phyloP scores from a whole-genome alignment of 2,888 invertebrate species.

The Tetragonisca angustula region DNA sequence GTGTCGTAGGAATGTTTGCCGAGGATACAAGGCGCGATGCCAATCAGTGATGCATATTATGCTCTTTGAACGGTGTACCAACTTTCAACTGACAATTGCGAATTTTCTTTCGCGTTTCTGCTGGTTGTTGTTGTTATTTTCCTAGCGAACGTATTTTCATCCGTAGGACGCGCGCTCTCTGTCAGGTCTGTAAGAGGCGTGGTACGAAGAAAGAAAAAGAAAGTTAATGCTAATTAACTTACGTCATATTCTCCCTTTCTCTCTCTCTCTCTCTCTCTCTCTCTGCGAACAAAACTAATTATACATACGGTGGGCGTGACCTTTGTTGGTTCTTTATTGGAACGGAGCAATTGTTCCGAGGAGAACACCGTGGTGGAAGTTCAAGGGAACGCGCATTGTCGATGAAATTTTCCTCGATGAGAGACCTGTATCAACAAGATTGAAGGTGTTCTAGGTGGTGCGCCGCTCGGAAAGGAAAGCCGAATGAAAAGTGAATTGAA shows the following conservation, averaged over 20 bases:
- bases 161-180: not conserved
- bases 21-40: slow-evolving; percentile 59
- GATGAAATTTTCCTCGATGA: not conserved
- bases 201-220: not conserved
- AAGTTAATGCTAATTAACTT: slow-evolving; percentile 13
- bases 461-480: not conserved
- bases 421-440: too few species aligned
- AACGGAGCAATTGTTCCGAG: not conserved
- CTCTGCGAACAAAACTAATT: slow-evolving; percentile 10
- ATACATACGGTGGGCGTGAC: slow-evolving; percentile 8
- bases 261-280: too few species aligned
- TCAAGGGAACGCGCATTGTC: not conserved
- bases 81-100: not conserved
- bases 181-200: not conserved
- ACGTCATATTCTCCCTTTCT: not conserved
- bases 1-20: slow-evolving; percentile 44
- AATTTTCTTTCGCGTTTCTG: not conserved
- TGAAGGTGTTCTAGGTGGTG: too few species aligned
- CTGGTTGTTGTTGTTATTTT: not conserved
- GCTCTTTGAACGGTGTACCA: slow-evolving; percentile 22
- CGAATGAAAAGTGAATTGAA: not conserved
- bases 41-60: slow-evolving; percentile 62
- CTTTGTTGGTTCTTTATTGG: not conserved
- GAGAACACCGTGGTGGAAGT: not conserved
- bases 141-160: not conserved